Evolutionary conservation across 2,797 vertebrate species (phyloP), one percentile per base, ranked within the genome.

Genomic region (Hippopotamyrus pictus): DNA sequence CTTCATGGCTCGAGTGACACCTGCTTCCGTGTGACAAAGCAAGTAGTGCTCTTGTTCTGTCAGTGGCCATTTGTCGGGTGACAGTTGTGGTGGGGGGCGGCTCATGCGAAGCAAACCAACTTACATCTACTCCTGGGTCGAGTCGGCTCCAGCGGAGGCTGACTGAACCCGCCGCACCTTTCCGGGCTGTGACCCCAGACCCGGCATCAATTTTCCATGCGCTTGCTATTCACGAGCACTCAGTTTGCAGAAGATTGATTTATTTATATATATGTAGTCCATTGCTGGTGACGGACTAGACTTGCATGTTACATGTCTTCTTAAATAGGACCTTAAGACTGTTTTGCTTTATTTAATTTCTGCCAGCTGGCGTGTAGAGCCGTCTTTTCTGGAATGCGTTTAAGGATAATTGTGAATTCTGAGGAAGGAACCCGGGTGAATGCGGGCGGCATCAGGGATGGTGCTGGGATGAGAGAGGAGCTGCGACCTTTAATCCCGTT

Each of bases 401-500:
- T 11, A 53, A 84, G 33, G 53, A 79, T 83, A 48, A 89, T 89
- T 17, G 29, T 89, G 83, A 83, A 83, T 89, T 65, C 53, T 7
- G 53, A 93, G 92, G 90, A 92, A 83, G 86, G 65, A 86, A 88
- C 90, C 89, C 87, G 33, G 91, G 86, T 14, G 5, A 29, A 37
- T 73, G 69, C 17, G 12, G 62, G 25, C 1, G 91, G 90, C 8
- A 90, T 90, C 89, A 76, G 88, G 88, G 83, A 11, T 85, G 76
- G 29, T n/a, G 50, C 87, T 88, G 62, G 8, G 88, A 90, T 89
- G 91, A 89, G 82, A 62, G 44, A n/a, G 17, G 83, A 88, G 82
- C 89, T 86, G 89, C 89, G 89, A 92, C 88, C 89, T 90, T 91
- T 93, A 94, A 94, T 95, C 95, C 94, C 88, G 91, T 90, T 94